Percentiles rank a stretch among this genome's conserved stretches.
Evolutionary conservation across 2,797 vertebrate species (phyloP).

Genomic region (Enteromius paludinosus): DNA sequence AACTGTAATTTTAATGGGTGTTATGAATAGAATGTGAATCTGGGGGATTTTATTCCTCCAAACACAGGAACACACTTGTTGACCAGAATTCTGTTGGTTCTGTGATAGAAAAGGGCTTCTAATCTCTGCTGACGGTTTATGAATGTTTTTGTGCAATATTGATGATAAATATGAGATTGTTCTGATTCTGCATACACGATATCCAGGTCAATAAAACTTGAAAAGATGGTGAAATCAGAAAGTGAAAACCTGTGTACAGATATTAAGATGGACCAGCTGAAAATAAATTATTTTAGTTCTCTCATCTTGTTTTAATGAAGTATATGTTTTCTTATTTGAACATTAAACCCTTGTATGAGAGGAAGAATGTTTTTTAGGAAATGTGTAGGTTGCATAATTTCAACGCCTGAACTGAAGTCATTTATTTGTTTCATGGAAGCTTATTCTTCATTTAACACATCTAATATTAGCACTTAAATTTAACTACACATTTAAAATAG

Average conservation of each 20-base stretch:
- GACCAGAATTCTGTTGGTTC: not conserved
- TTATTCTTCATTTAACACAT: not conserved
- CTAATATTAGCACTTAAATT: not conserved
- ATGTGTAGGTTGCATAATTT: not conserved
- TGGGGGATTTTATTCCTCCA: not conserved
- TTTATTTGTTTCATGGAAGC: not conserved
- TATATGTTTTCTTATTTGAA: not conserved
- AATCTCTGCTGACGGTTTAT: not conserved
- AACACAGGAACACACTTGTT: not conserved
- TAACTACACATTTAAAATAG: not conserved
- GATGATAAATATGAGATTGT: not conserved
- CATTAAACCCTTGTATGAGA: not conserved
- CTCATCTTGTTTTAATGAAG: not conserved
- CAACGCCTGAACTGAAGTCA: not conserved
- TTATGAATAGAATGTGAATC: not conserved
- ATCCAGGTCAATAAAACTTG: not conserved
- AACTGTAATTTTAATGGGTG: not conserved
- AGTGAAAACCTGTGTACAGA: constrained; percentile 15
- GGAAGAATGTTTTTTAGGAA: not conserved
- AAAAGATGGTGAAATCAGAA: constrained; percentile 1
- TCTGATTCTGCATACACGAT: not conserved
- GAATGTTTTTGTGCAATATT: constrained; percentile 9
- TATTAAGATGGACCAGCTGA: not conserved
- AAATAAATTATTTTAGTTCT: constrained; percentile 38
- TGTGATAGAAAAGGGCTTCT: not conserved